Conservation (phyloP, 2,888 invertebrate genomes). For the Melieria crassipennis region DNA sequence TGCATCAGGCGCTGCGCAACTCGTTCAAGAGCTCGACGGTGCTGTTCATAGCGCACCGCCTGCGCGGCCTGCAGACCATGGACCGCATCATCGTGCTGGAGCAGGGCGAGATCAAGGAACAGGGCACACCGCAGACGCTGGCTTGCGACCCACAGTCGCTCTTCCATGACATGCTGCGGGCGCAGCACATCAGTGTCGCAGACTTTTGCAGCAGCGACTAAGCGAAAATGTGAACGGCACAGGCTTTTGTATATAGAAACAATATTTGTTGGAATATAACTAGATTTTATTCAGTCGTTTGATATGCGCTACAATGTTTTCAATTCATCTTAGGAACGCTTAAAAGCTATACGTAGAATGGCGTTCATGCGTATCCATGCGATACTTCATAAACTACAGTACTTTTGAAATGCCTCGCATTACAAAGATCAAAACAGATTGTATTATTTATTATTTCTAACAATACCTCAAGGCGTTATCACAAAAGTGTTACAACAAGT, state of each 20-base stretch:
- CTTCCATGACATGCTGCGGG: slow-evolving; percentile 60
- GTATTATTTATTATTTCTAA: slow-evolving; percentile 18
- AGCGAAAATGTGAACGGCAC: neutral
- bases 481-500: slow-evolving; percentile 27
- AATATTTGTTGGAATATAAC: neutral
- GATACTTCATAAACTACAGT: neutral
- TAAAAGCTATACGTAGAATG: too few species aligned
- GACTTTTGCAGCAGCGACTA: slow-evolving; percentile 44
- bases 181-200: slow-evolving; percentile 56
- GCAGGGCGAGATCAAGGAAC: slow-evolving; percentile 71
- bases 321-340: too few species aligned
- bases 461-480: slow-evolving; percentile 21
- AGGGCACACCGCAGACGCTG: slow-evolving; percentile 59
- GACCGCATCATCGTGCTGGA: slow-evolving; percentile 83
- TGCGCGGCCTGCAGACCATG: slow-evolving; percentile 82
- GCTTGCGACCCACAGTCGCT: slow-evolving; percentile 52
- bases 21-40: slow-evolving; percentile 85
- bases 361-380: too few species aligned
- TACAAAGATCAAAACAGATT: slow-evolving; percentile 4
- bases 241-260: too few species aligned
- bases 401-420: neutral
- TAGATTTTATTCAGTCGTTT: neutral
- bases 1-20: slow-evolving; percentile 79
- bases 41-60: slow-evolving; percentile 83
- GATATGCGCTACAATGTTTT: neutral